Percentiles rank a stretch among this genome's conserved stretches.
Evolutionary conservation across 2,888 invertebrate genomes (phyloP).

Genomic region (Cephus sareptanus): DNA sequence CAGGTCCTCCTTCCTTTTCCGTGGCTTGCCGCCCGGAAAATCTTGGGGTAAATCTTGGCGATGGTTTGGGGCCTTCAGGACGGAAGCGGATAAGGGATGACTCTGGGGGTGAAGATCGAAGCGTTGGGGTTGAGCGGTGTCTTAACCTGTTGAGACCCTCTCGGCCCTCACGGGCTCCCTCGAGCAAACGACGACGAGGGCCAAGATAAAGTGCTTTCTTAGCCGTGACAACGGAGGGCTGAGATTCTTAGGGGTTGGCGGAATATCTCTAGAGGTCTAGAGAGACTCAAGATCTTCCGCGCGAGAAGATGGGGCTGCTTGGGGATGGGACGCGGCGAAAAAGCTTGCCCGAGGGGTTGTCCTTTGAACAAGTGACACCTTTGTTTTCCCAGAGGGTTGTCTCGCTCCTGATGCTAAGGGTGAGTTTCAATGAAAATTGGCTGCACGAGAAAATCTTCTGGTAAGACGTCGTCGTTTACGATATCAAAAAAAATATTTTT

Average conservation of each 20-base stretch:
- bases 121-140: constrained; percentile 30
- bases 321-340: constrained; percentile 24
- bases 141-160: constrained; percentile 59
- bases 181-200: constrained; percentile 25
- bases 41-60: constrained; percentile 32
- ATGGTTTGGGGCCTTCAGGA: constrained; percentile 7
- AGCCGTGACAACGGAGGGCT: constrained; percentile 25
- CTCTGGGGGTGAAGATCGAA: constrained; percentile 16
- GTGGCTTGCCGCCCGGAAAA: constrained; percentile 36
- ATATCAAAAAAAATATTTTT: background rate
- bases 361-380: constrained; percentile 56
- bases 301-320: constrained; percentile 32
- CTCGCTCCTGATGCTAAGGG: background rate
- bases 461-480: no score
- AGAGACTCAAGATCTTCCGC: constrained; percentile 32
- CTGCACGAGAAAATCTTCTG: background rate
- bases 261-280: background rate
- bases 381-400: constrained; percentile 42
- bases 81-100: constrained; percentile 36
- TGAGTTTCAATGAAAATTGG: background rate
- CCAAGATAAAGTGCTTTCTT: constrained; percentile 58
- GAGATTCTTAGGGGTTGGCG: constrained; percentile 6
- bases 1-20: constrained; percentile 52
- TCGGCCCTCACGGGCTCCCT: constrained; percentile 21
- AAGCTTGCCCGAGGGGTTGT: constrained; percentile 31